Percentiles rank a stretch among this genome's conserved stretches.
Conservation (phyloP, 2,888 invertebrate genomes). For the Cheilosia impressa region DNA sequence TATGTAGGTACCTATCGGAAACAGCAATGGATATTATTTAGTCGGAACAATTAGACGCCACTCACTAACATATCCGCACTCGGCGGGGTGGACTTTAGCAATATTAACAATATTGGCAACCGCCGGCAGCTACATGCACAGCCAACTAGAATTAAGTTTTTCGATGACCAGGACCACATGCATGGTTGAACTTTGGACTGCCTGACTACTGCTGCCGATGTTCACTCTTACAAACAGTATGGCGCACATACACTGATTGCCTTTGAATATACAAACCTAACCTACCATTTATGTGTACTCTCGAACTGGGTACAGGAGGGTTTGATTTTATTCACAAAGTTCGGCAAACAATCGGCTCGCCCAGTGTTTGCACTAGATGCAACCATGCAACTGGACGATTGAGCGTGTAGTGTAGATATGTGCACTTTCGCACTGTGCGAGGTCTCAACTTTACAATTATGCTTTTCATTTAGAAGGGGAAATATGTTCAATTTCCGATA, state of each 20-base stretch:
- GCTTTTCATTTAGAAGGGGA: slow-evolving; percentile 27
- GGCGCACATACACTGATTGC: slow-evolving; percentile 13
- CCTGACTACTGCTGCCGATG: slow-evolving; percentile 25
- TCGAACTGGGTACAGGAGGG: neutral
- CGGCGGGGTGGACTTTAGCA: neutral
- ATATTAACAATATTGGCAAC: slow-evolving; percentile 38
- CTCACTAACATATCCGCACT: too few species aligned
- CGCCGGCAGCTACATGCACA: slow-evolving; percentile 8
- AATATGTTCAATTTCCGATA: slow-evolving; percentile 55
- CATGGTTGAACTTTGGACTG: slow-evolving; percentile 42
- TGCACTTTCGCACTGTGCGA: slow-evolving; percentile 4
- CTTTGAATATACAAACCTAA: slow-evolving; percentile 14
- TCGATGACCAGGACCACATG: neutral
- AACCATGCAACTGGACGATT: slow-evolving; percentile 29
- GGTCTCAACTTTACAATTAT: slow-evolving; percentile 42
- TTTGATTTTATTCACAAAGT: slow-evolving; percentile 45
- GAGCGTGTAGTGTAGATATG: neutral
- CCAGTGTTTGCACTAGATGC: slow-evolving; percentile 29
- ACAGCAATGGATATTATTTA: too few species aligned
- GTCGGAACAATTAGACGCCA: too few species aligned
- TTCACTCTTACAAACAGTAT: slow-evolving; percentile 19
- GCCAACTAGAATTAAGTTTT: slow-evolving; percentile 10
- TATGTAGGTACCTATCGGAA: too few species aligned
- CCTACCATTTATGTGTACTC: slow-evolving; percentile 1
- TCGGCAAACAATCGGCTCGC: slow-evolving; percentile 50